Base-by-base conservation (phyloP, 2,888 invertebrate genomes). In the Polydrusus cervinus region DNA sequence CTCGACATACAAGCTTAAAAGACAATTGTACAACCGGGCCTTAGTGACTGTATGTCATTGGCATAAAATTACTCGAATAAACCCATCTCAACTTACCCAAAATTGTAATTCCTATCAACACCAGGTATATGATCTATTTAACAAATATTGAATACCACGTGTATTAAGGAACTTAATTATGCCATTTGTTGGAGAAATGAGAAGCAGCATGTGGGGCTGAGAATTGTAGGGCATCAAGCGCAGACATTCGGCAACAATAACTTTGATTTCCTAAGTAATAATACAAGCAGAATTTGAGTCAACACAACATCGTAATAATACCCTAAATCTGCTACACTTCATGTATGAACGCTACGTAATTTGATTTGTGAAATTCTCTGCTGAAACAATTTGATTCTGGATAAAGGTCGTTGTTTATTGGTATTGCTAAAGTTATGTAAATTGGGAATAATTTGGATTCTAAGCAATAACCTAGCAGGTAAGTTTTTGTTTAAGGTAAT, bases 191-290 rank as follows among this genome's bases (percentile, higher is more conserved):
- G 79, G 77, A 73, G 80, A 79, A 74, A 79, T 80, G 79, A 80
- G 78, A 79, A 79, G 77, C 68, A 62, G 68, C 66, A 72, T 72
- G 80, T 80, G 80, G 79, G 79, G 79, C 80, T 75, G 80, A 45
- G 81, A 80, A 81, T 80, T 81, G 80, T 80, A 77, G 79, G 80
- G 75, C 77, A 78, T 81, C 80, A 81, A 80, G 79, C 74, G 75
- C 80, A 81, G 79, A 77, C 79, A 60, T 71, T 38, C 60, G 64
- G 55, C 74, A 75, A 81, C 80, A 81, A 81, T 81, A 78, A 75
- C 66, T 74, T 78, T 80, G 81, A 81, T 81, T 81, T 81, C 81
- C 80, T 78, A 78, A 81, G 78, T 78, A 78, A 77, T 72, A 80
- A 74, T 64, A 64, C 64, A 25, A 20, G 14, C 40, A 53, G 65